Conservation (phyloP, 1,140 invertebrate species). For the Lepidotrigona ventralis region DNA sequence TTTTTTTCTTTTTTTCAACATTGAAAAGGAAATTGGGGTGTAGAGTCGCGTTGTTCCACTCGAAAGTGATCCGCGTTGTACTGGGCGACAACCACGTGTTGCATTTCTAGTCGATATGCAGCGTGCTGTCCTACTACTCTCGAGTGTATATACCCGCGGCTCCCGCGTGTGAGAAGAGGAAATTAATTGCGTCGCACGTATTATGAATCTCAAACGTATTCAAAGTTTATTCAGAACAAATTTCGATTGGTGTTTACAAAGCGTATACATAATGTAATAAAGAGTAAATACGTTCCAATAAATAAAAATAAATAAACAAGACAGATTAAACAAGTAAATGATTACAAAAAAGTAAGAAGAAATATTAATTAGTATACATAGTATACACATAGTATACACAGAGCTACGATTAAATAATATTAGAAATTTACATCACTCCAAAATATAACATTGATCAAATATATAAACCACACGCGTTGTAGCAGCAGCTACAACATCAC, state of each 20-base stretch:
- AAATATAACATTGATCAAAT: not conserved
- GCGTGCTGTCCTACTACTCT: slow-evolving; percentile 23
- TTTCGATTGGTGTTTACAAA: not conserved
- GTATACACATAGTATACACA: too few relatives aligned
- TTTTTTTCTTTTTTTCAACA: too few relatives aligned
- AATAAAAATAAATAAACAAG: slow-evolving; percentile 19
- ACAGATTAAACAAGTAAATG: slow-evolving; percentile 15
- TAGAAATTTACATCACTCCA: not conserved
- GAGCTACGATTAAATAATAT: not conserved
- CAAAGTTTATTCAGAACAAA: slow-evolving; percentile 29
- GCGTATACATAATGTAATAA: not conserved
- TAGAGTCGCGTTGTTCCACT: not conserved
- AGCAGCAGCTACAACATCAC: not conserved
- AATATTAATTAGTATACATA: not conserved
- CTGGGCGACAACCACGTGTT: slow-evolving; percentile 64
- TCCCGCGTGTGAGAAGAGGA: slow-evolving; percentile 9
- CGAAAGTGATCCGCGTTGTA: slow-evolving; percentile 42
- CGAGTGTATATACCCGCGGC: not conserved
- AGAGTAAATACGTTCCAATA: not conserved
- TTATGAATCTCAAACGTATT: not conserved
- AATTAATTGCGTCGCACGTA: slow-evolving; percentile 23
- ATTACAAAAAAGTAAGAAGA: not conserved
- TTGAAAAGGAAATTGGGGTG: not conserved
- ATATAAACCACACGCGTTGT: not conserved
- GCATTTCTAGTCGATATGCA: slow-evolving; percentile 55